Conservation (phyloP, 2,797 vertebrate genomes). For the Leuciscus waleckii region DNA sequence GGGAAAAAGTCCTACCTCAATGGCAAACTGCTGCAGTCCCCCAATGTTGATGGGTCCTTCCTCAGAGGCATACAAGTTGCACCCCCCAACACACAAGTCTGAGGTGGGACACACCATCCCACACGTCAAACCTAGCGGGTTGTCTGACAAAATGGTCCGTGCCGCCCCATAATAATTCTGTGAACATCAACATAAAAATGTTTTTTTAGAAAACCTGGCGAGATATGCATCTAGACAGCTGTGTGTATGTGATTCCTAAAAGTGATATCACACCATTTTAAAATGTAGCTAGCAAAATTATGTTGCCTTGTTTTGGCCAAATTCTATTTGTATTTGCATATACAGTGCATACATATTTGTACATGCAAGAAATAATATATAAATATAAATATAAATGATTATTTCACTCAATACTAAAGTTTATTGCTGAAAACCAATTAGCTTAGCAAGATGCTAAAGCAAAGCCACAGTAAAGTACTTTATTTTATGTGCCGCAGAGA, state of each 20-base stretch:
- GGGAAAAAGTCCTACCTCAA: conserved; percentile 80
- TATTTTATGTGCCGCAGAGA: too few species aligned
- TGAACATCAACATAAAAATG: conserved; percentile 34
- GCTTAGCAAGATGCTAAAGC: too few species aligned
- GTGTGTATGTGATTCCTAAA: neutral
- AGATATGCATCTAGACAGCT: neutral
- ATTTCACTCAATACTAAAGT: neutral
- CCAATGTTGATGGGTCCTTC: conserved; percentile 97
- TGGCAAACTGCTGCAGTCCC: conserved; percentile 94
- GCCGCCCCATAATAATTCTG: conserved; percentile 89
- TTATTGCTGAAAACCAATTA: too few species aligned
- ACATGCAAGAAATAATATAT: neutral
- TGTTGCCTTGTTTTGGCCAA: neutral
- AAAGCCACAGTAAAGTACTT: too few species aligned
- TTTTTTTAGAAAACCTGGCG: neutral
- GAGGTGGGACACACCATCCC: conserved; percentile 96
- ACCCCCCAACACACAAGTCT: conserved; percentile 95
- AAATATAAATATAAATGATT: neutral
- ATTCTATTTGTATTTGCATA: neutral
- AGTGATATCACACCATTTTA: neutral
- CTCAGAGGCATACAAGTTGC: conserved; percentile 91
- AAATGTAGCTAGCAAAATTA: neutral
- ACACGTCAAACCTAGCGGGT: conserved; percentile 93
- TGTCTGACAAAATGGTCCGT: conserved; percentile 91
- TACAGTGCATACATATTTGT: neutral